phyloP scores from a whole-genome alignment of 2,797 vertebrate genomes.

The Diplodus sargus region DNA sequence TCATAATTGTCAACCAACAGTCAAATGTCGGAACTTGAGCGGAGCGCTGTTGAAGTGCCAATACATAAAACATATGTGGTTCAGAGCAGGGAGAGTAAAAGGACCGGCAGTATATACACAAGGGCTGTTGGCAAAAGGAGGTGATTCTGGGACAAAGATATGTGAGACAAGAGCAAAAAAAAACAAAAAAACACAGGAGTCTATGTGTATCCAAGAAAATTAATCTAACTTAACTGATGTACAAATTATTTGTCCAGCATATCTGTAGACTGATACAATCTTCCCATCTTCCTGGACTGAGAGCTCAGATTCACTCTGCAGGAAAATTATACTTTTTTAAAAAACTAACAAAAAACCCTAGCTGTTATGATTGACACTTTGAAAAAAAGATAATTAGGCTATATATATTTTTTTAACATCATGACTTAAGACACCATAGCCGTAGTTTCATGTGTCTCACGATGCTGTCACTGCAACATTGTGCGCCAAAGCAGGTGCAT shows the following conservation, averaged over 20 bases:
- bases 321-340: neutral
- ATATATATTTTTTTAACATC: neutral
- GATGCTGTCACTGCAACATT: neutral
- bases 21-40: conserved; percentile 28
- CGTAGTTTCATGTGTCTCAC: neutral
- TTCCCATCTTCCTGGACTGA: neutral
- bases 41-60: conserved; percentile 16
- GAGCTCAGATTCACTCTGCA: neutral
- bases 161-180: neutral
- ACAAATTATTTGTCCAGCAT: neutral
- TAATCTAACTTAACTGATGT: neutral
- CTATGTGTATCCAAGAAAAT: neutral
- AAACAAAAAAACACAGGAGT: neutral
- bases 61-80: conserved; percentile 36
- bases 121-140: conserved; percentile 10
- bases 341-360: neutral
- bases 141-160: neutral
- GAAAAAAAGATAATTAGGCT: neutral
- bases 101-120: neutral
- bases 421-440: neutral
- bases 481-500: neutral
- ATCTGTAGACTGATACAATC: neutral
- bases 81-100: neutral
- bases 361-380: neutral
- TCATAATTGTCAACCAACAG: conserved; percentile 46